Evolutionary conservation across 2,797 vertebrate species (phyloP).

Genomic region (Poecilia gillii): DNA sequence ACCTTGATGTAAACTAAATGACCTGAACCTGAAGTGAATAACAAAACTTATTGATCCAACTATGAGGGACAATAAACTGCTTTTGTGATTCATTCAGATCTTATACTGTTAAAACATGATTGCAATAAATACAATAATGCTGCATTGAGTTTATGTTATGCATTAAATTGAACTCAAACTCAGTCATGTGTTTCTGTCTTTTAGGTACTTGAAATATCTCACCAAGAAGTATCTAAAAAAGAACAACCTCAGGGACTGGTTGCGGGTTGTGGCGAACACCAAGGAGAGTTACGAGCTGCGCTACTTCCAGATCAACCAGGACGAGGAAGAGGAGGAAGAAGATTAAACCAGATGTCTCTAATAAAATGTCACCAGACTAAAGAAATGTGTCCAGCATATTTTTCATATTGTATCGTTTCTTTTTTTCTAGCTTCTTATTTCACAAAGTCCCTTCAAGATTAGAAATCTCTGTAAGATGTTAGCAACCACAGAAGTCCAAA

Average conservation of each 20-base stretch:
- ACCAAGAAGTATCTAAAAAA: slow-evolving; percentile 99
- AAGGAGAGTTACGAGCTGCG: slow-evolving; percentile 96
- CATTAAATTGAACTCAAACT: background rate
- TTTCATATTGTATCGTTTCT: background rate
- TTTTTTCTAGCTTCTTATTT: background rate
- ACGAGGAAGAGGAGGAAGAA: slow-evolving; percentile 89
- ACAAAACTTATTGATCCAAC: background rate
- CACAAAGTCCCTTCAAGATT: background rate
- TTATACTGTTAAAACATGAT: background rate
- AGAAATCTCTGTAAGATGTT: background rate
- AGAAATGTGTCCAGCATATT: slow-evolving; percentile 13
- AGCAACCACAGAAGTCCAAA: background rate
- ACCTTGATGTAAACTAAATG: background rate
- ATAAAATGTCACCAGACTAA: slow-evolving; percentile 82
- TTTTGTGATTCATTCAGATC: background rate
- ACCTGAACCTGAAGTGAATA: background rate
- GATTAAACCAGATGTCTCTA: slow-evolving; percentile 85
- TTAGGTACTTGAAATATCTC: slow-evolving; percentile 95
- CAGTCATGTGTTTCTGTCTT: background rate
- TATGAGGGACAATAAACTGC: background rate
- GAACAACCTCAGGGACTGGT: slow-evolving; percentile 94
- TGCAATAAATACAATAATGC: background rate
- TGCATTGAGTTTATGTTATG: background rate
- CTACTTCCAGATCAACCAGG: slow-evolving; percentile 99
- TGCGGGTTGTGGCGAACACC: slow-evolving; percentile 93